A percentile compares a stretch with the other conserved stretches of the same genome.
Evolutionary conservation across 2,888 invertebrate species (phyloP).

Genomic region (Dynastes grantii): DNA sequence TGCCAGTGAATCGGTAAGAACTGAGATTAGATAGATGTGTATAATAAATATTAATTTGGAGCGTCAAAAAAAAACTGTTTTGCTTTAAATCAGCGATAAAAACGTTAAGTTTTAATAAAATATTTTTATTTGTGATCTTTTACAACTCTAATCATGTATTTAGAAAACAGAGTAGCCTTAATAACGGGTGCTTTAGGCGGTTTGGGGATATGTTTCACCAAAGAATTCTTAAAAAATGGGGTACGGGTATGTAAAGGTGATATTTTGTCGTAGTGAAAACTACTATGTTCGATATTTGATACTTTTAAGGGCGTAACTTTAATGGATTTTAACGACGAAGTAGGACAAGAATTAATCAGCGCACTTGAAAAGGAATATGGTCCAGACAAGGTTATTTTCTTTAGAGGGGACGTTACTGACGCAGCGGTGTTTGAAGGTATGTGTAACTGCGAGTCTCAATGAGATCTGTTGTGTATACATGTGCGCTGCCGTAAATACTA

Average conservation of each 20-base stretch:
- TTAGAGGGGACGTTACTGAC: constrained; percentile 1
- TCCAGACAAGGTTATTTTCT: constrained; percentile 15
- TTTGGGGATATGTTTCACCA: constrained; percentile 79
- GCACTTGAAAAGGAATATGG: constrained; percentile 24
- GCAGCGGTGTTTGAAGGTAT: constrained; percentile 31
- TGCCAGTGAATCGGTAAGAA: too few relatives aligned
- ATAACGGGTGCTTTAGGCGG: constrained; percentile 84
- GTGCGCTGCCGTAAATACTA: too few relatives aligned
- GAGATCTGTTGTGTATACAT: too few relatives aligned
- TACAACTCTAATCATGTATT: constrained; percentile 1
- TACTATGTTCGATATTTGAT: not conserved
- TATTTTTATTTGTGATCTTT: not conserved
- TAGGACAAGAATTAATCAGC: not conserved
- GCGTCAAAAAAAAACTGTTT: too few relatives aligned
- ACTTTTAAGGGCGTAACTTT: constrained; percentile 9
- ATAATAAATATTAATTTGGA: too few relatives aligned
- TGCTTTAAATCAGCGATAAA: too few relatives aligned
- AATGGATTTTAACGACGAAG: not conserved
- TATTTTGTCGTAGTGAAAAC: not conserved
- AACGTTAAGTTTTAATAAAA: too few relatives aligned
- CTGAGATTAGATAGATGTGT: too few relatives aligned
- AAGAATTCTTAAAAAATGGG: constrained; percentile 79
- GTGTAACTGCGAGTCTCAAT: too few relatives aligned
- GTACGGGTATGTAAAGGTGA: constrained; percentile 10
- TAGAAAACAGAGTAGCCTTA: constrained; percentile 80